phyloP scores from a whole-genome alignment of 2,113 vertebrate genomes.

The Isurus oxyrinchus region DNA sequence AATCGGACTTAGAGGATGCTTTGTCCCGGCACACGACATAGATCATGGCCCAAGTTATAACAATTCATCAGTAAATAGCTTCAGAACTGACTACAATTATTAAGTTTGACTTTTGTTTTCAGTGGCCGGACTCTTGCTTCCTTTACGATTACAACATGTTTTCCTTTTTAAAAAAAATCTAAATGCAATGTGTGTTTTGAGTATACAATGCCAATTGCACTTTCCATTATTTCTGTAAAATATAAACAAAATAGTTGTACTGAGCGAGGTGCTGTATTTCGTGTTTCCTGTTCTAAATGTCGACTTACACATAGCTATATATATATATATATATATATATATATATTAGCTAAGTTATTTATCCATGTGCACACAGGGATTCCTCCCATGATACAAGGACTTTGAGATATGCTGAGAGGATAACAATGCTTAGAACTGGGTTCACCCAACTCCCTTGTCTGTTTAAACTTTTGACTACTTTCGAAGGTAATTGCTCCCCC shows the following conservation, averaged over 20 bases:
- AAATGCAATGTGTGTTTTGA: constrained; percentile 4
- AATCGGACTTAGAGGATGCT: background rate
- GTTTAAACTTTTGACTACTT: background rate
- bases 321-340: no score
- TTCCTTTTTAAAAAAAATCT: background rate
- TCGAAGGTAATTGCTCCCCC: background rate
- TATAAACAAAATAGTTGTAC: constrained; percentile 10
- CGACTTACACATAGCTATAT: background rate
- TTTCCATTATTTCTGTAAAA: background rate
- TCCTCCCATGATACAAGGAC: background rate
- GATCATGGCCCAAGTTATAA: background rate
- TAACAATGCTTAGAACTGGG: background rate
- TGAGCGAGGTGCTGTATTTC: background rate
- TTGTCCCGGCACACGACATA: background rate
- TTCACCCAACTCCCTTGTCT: background rate
- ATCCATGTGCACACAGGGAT: background rate
- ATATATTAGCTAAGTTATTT: background rate
- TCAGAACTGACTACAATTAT: background rate
- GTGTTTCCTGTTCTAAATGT: background rate
- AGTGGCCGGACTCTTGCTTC: background rate
- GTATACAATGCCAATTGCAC: constrained; percentile 30
- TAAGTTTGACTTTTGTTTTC: background rate
- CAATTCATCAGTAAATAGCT: background rate
- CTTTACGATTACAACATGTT: background rate
- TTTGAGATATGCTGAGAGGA: background rate